Base-by-base conservation (phyloP, 2,888 invertebrate species). In the Agriopis aurantiaria region DNA sequence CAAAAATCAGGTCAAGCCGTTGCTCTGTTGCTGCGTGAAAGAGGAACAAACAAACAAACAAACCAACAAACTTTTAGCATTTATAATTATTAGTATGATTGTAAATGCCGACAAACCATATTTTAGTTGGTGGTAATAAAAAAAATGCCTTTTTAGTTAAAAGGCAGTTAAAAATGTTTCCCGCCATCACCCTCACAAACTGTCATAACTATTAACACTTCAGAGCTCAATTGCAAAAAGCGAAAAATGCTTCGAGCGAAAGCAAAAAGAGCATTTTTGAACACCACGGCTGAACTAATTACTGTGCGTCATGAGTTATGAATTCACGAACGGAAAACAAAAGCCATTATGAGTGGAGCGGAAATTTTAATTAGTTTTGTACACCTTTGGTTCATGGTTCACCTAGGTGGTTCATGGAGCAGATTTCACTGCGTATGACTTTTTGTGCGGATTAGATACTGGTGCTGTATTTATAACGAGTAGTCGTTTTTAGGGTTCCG, bases 331-430 rank as follows among this genome's bases (percentile, higher is more conserved):
- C 80, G 79, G 78, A 82, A 86, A 85, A 85, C 85, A 85, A 86
- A 86, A 84, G 81, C 84, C 77, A 82, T 88, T 86, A 84, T 73
- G 78, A 78, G 79, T 78, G 75, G 80, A 81, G 33, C 51, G 63
- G 73, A 85, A 87, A 79, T 88, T 87, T 85, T 86, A 88, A 88
- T 88, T 88, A 85, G 84, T 87, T 85, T 72, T 75, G 75, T 72
- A 14, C 56, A 48, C 49, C 67, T 64, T 33, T n/a, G n/a, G n/a
- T n/a, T n/a, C n/a, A n/a, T n/a, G n/a, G n/a, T n/a, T n/a, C n/a
- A n/a, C n/a, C n/a, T n/a, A n/a, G n/a, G n/a, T n/a, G n/a, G n/a
- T n/a, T n/a, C n/a, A n/a, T 23, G 17, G 17, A 23, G 17, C 17
- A 23, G 17, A 23, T 23, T 23, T 23, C 17, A 3, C 33, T 33